Evolutionary conservation across 2,113 vertebrate genomes (phyloP), one percentile per base, ranked within the genome.

Genomic region (Heterotilapia buettikoferi): DNA sequence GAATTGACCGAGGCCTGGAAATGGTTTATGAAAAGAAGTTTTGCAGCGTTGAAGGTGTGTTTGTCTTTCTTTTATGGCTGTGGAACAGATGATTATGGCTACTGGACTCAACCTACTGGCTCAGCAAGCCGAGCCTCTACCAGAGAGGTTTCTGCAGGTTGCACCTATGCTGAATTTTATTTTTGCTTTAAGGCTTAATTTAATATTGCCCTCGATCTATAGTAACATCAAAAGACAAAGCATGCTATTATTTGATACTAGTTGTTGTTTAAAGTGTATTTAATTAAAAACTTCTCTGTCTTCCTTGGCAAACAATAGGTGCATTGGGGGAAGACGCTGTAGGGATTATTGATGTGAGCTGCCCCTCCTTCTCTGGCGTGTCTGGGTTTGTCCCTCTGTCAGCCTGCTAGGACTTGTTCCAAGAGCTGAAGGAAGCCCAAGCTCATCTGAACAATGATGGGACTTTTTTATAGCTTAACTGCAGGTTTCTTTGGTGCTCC

Each of bases 371-470:
- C 84, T 9, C 53, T 31, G 31, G 68, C 92, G 5, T 89, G 93
- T 94, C 93, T 92, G 90, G 91, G 83, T 94, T 86, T 92, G 95
- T 90, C 93, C 89, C 56, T 89, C 43, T 21, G 76, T 89, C 86
- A 59, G 86, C 96, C 56, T 96, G 96, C 88, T 88, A 43, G 68
- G 90, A 96, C 96, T 96, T 96, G 96, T 91, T 92, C 38, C 59
- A 68, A 66, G 85, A 93, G 86, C 92, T 81, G 78, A 88, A 94
- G 89, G 93, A 94, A 91, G 89, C 86, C 80, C 63, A 43, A 73
- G 36, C 87, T 93, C 83, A 86, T 86, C 83, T 88, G 21, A 92
- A 83, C 81, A 19, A 57, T 93, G 90, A 90, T 91, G 90, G 92
- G 91, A 94, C 80, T 40, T 57, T 4, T 19, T 40, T 45, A 50